Evolutionary conservation across 2,113 vertebrate genomes (phyloP).

Genomic region (Heteronetta atricapilla): DNA sequence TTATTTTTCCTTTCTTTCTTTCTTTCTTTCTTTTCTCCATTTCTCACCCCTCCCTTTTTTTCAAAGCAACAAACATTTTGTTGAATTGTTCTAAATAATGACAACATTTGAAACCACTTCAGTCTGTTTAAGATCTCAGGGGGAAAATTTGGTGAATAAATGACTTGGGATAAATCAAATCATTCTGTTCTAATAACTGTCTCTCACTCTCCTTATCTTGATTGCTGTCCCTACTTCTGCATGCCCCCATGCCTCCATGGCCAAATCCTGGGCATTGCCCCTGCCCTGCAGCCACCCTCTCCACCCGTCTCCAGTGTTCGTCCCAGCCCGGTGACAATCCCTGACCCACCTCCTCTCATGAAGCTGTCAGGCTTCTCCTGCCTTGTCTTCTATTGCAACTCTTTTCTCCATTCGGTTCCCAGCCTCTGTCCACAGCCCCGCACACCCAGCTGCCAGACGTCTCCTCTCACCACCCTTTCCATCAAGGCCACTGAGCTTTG

Average conservation of each 20-base stretch:
- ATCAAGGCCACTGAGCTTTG: not conserved
- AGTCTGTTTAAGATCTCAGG: constrained; percentile 33
- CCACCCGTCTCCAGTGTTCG: not conserved
- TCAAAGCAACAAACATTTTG: constrained; percentile 57
- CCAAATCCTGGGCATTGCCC: not conserved
- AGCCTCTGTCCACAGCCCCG: not conserved
- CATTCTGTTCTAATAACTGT: constrained; percentile 21
- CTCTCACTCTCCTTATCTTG: constrained; percentile 36
- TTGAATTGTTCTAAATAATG: constrained; percentile 61
- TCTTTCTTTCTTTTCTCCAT: constrained; percentile 8
- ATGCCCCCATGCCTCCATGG: accelerated
- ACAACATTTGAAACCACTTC: constrained; percentile 61
- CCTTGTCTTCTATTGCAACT: not conserved
- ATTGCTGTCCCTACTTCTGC: not conserved
- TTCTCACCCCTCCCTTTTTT: constrained; percentile 33
- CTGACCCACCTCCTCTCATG: not conserved
- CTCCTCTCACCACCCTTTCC: not conserved
- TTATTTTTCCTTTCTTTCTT: constrained; percentile 51
- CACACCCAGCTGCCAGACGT: not conserved
- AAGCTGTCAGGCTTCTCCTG: not conserved
- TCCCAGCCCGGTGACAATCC: not conserved
- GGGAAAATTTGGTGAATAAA: constrained; percentile 48
- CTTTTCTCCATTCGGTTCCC: not conserved
- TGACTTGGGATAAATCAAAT: constrained; percentile 42
- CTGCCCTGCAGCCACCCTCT: not conserved